These are phyloP conservation scores for Danionella cerebrum DNA, from an alignment of 2,113 vertebrate genomes.

Conservation along the genomic window DNA sequence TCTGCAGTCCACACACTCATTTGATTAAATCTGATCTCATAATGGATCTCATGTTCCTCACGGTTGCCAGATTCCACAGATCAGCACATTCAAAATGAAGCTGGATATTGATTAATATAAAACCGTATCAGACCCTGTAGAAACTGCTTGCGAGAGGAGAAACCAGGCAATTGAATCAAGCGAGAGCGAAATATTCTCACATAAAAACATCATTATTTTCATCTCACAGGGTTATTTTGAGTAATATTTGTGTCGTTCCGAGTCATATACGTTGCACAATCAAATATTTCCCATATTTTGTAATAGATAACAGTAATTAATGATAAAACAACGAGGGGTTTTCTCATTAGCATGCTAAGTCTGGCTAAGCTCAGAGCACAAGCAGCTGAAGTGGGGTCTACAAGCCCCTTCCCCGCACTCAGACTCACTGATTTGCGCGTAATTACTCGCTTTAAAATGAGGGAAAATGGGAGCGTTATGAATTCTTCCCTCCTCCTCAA, in stretches of 20 bases:
- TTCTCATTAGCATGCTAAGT: slow-evolving; percentile 23
- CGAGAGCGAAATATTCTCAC: no score
- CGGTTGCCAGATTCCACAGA: slow-evolving; percentile 39
- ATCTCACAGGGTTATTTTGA: no score
- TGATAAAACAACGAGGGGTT: not conserved
- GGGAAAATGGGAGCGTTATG: not conserved
- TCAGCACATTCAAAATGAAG: slow-evolving; percentile 2
- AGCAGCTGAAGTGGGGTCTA: not conserved
- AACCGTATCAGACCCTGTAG: not conserved
- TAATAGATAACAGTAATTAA: no score
- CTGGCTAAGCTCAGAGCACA: not conserved
- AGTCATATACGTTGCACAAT: no score
- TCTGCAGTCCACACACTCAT: slow-evolving; percentile 49
- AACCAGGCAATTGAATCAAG: no score
- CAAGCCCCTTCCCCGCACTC: not conserved
- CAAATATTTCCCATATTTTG: no score
- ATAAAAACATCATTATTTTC: no score
- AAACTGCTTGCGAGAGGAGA: not conserved
- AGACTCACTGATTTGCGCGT: not conserved
- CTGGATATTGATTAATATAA: not conserved
- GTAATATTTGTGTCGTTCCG: no score
- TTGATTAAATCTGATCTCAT: slow-evolving; percentile 45
- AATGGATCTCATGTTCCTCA: slow-evolving; percentile 17
- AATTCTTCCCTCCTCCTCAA: slow-evolving; percentile 29
- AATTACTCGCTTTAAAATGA: not conserved